Percentiles rank a stretch among this genome's conserved stretches.
Conservation (phyloP, 2,797 vertebrate genomes). For the Merluccius polli region DNA sequence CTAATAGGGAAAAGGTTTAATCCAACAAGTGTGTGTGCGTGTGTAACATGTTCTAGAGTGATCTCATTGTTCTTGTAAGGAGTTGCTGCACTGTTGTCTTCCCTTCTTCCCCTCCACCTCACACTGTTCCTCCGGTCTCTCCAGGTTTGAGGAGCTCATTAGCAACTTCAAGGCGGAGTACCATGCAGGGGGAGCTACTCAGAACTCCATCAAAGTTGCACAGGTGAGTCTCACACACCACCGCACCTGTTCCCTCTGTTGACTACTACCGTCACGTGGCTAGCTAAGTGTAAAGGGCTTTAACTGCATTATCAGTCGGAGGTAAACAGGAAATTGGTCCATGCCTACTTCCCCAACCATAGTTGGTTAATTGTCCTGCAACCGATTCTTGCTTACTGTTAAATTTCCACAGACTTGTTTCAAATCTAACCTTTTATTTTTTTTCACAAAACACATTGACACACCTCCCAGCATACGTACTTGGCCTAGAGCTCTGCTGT, state of each 20-base stretch:
- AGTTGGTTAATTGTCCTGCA: too few relatives aligned
- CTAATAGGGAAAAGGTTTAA: background rate
- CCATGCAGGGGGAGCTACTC: conserved; percentile 95
- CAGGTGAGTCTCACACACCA: conserved; percentile 79
- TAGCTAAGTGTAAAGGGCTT: background rate
- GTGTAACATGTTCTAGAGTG: background rate
- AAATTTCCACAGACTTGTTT: too few relatives aligned
- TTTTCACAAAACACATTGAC: too few relatives aligned
- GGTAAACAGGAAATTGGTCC: too few relatives aligned
- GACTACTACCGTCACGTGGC: background rate
- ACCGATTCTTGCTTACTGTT: too few relatives aligned
- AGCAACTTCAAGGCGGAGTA: conserved; percentile 96
- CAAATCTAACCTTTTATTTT: too few relatives aligned
- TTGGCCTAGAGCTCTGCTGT: too few relatives aligned
- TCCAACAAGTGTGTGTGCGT: background rate
- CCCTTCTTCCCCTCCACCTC: background rate
- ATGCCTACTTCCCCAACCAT: too few relatives aligned
- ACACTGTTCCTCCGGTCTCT: conserved; percentile 19
- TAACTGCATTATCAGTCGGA: too few relatives aligned
- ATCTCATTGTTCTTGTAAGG: background rate
- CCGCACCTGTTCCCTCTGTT: background rate
- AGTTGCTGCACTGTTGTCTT: background rate
- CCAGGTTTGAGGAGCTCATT: conserved; percentile 93
- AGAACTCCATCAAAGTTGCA: conserved; percentile 97
- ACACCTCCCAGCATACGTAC: too few relatives aligned